Evolutionary conservation across 2,888 invertebrate genomes (phyloP), one percentile per base, ranked within the genome.

Genomic region (Lacanobia wlatinum): DNA sequence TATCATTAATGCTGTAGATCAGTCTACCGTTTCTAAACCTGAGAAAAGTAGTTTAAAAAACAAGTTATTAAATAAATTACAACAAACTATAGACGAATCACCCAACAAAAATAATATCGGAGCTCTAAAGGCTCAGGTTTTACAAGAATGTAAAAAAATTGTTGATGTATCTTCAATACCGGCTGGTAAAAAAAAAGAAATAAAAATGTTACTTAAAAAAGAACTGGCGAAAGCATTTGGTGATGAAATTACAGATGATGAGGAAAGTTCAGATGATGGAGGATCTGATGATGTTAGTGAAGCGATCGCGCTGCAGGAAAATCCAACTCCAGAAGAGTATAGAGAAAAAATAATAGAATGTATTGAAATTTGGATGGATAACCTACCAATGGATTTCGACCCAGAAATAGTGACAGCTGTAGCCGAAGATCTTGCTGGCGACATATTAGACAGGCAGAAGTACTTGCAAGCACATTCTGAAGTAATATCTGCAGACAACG

Each of bases 381-480:
- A 69, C 2, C 59, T 90, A 58, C 76, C 83, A 1, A 56, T 87
- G 59, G 23, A 84, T 34, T 61, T 88, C 5, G 76, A 86, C 9
- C 69, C 81, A n/a, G 38, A 65, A 5, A 77, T 83, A 9, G 84
- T 85, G 73, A 67, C 86, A 18, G 53, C 72, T 0, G 79, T 91
- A 50, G 74, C 82, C 1, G 76, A 82, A 38, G 87, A 89, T 55
- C 78, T 93, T 70, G 87, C 88, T 18, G 75, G 50, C 3, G 92
- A 93, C 64, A 88, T 92, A 10, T 40, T 89, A 48, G 91, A 93
- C 52, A 87, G 92, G 65, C 87, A 88, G 10, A 92, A 89, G 58
- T 93, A 93, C 80, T 83, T 92, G 55, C 88, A 90, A 75, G 40
- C 89, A 10, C 88, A 91, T 60, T 87, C 89, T 18, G 82, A 82